These are phyloP conservation scores for Caenorhabditis becei DNA, from an alignment of 2,888 invertebrate genomes.

Conservation along the genomic window DNA sequence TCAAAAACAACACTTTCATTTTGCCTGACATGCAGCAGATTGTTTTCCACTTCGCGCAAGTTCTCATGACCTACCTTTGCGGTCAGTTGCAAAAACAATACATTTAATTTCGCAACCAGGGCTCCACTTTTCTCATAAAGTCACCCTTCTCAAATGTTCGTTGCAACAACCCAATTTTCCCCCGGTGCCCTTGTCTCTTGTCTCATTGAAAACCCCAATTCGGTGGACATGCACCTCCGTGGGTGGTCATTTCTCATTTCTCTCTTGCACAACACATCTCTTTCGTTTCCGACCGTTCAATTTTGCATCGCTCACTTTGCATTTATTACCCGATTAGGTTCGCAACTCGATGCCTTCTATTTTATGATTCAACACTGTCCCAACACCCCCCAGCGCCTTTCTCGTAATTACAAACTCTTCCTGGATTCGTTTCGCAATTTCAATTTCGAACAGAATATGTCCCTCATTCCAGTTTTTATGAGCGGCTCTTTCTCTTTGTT, in stretches of 20 bases:
- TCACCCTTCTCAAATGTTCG: neutral
- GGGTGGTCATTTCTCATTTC: conserved; percentile 56
- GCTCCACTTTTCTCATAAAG: conserved; percentile 1
- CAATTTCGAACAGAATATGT: conserved; percentile 28
- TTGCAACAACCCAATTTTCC: conserved; percentile 6
- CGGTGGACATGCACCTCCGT: conserved; percentile 49
- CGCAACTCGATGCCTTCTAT: conserved; percentile 21
- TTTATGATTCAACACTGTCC: conserved; percentile 16
- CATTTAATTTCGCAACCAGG: no score
- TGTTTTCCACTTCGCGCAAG: no score
- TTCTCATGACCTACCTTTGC: no score
- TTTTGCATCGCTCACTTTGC: conserved; percentile 41
- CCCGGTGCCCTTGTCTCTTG: conserved; percentile 9
- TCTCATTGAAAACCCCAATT: conserved; percentile 34
- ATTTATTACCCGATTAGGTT: conserved; percentile 49
- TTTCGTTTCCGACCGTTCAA: conserved; percentile 25
- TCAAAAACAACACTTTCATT: no score
- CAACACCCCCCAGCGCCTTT: neutral
- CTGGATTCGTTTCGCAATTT: conserved; percentile 24
- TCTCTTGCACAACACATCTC: conserved; percentile 29
- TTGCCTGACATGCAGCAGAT: no score
- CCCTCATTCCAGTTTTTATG: conserved; percentile 27
- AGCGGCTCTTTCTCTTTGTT: neutral
- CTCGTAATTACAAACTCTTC: conserved; percentile 21
- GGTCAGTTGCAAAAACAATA: neutral